Conservation (phyloP, 2,888 invertebrate species). For the Petrophora chlorosata region DNA sequence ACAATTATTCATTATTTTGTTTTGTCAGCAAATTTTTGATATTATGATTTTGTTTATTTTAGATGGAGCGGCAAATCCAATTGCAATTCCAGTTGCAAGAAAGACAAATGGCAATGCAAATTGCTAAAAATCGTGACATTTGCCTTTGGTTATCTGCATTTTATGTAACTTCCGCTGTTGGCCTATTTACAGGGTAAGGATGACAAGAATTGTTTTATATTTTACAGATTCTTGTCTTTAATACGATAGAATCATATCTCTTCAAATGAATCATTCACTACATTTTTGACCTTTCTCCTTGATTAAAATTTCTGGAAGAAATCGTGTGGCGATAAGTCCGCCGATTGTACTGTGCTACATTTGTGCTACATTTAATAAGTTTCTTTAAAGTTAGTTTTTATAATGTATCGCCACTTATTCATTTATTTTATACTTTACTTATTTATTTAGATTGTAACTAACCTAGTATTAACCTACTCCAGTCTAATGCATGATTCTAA, state of each 20-base stretch:
- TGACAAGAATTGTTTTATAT: too few species aligned
- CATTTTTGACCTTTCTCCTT: too few species aligned
- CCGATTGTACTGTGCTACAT: too few species aligned
- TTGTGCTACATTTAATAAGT: too few species aligned
- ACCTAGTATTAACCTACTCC: conserved; percentile 1
- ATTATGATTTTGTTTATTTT: conserved; percentile 1
- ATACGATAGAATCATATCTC: too few species aligned
- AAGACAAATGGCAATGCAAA: conserved; percentile 87
- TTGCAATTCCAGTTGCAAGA: conserved; percentile 92
- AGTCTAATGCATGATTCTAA: conserved; percentile 10
- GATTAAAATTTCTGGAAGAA: too few species aligned
- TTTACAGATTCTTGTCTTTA: too few species aligned
- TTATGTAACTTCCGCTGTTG: conserved; percentile 83
- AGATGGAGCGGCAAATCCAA: conserved; percentile 92
- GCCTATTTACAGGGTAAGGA: conserved; percentile 77
- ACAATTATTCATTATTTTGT: not conserved
- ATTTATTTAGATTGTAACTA: not conserved
- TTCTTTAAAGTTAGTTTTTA: too few species aligned
- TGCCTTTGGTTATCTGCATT: conserved; percentile 89
- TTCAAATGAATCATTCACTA: too few species aligned
- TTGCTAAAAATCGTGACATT: conserved; percentile 88
- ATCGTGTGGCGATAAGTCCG: too few species aligned
- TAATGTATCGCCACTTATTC: too few species aligned
- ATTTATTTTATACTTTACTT: too few species aligned
- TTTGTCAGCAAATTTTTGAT: not conserved